Base-by-base conservation (phyloP, 2,797 vertebrate genomes). In the Leptatherina wallacei region DNA sequence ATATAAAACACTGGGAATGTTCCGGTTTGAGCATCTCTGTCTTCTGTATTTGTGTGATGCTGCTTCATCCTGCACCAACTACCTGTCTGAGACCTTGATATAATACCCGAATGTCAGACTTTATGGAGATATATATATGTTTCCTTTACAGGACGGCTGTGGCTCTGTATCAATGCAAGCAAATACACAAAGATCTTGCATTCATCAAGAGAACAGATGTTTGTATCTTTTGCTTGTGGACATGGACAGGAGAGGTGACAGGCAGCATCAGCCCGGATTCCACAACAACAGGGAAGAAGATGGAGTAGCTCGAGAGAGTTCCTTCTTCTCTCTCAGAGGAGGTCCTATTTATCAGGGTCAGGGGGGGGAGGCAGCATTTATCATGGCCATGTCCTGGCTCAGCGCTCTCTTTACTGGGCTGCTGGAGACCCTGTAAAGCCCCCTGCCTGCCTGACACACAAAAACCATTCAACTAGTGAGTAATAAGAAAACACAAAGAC, bases 361-460 rank as follows among this genome's bases (percentile, higher is more conserved):
- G 58, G 20, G 55, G n/a, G 65, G 49, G 65, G 66, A 59, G 61
- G 38, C 11, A 14, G 47, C 66, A 84, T 87, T 72, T 12, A 78
- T 89, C 79, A 81, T 32, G 62, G 64, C 44, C 56, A 38, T 78
- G 20, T 65, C 52, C 52, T 85, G 80, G 81, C 81, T 80, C 56
- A 0, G 38, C 36, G 51, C 58, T 69, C 30, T 38, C 59, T 60
- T 65, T 27, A 38, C 40, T 4, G 70, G 69, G 32, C 75, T 70
- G 75, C 65, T 69, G 58, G 66, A 81, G 71, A 73, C 44, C n/a
- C 40, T 30, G 42, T 38, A 5, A 56, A 55, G 59, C 42, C 68
- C 82, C 62, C 75, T 51, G 70, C 65, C 36, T 71, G 65, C 47
- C 67, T 51, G 32, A 52, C 38, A 51, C 58, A 42, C 52, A 71